Evolutionary conservation across 2,113 vertebrate species (phyloP), one percentile per base, ranked within the genome.

Genomic region (Dasyornis broadbenti): DNA sequence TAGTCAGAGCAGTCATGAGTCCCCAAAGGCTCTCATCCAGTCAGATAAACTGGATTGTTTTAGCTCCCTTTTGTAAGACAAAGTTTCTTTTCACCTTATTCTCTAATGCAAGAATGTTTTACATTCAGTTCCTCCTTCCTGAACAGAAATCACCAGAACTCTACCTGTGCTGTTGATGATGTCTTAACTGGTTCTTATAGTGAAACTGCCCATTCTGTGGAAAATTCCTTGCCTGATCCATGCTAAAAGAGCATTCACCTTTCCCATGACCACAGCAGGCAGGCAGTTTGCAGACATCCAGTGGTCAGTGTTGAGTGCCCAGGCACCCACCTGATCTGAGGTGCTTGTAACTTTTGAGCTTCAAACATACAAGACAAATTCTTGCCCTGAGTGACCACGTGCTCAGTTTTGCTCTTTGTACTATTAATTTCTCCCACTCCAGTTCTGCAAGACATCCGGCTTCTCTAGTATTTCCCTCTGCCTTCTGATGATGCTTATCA

Each of bases 401-500:
- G 16, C 14, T 50, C 73, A 5, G 39, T 86, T 65, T 73, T 65
- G 8, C 35, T 81, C 64, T 78, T 89, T 59, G 10, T 65, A 15
- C n/a, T 66, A 50, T 47, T 69, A 88, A 82, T 82, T 86, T 80
- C n/a, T 88, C 17, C 10, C 37, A 37, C 2, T 69, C 28, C 30
- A 37, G 31, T 26, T 70, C 61, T 76, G 20, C 16, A 61, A 82
- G 49, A 64, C 6, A 52, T 44, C 7, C 3, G 4, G 9, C 15
- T 66, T 79, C 54, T 93, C 42, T 22, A 42, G 27, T 61, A 61
- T 85, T 93, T 88, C 33, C n/a, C 44, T 80, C 39, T 73, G 75
- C 50, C 35, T 90, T 95, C 54, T 93, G 82, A 90, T 35, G 63
- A 59, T 93, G 63, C 82, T 90, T 83, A 90, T 86, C 88, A 77